Base-by-base conservation (phyloP, 2,888 invertebrate species). In the Agrotis ipsilon region DNA sequence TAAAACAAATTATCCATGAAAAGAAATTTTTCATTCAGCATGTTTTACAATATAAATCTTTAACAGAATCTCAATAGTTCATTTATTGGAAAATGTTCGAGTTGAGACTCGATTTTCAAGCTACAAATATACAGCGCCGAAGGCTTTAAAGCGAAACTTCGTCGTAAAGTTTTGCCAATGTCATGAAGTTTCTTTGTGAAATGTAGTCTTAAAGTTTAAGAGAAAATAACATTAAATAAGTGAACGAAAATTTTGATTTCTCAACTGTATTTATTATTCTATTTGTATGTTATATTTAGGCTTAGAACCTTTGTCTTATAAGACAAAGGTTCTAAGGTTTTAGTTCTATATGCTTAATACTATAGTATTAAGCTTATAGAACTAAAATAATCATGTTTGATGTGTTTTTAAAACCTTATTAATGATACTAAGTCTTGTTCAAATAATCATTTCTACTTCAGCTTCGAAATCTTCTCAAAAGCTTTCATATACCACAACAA, bases 101-200 rank as follows among this genome's bases (percentile, higher is more conserved):
- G 57, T 48, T 48, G 19, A 46, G 7, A 65, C 49, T 68, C 61
- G 58, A 75, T 65, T 58, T 68, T 75, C 64, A 64, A 11, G 39
- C 49, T 21, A 49, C 57, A 74, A 78, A 65, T 52, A 60, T n/a
- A 68, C 19, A 75, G 61, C 32, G 57, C 61, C 52, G 57, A 62
- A 68, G 68, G 64, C 63, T 80, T 68, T 54, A 58, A 61, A 46
- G 58, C 4, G 13, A 57, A 75, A 80, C 64, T 75, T 62, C 52
- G 54, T 51, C 43, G 52, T 65, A 62, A 80, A 78, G 58, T 80
- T 80, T 75, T 27, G 39, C 46, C 52, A 68, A 75, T 75, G 80
- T 68, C 77, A 78, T 49, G 75, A 80, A 79, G 80, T 80, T 74
- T 74, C 58, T 71, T 67, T 46, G 27, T 57, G 39, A 61, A 68